Conservation (phyloP, 2,888 invertebrate genomes). For the Myathropa florea region DNA sequence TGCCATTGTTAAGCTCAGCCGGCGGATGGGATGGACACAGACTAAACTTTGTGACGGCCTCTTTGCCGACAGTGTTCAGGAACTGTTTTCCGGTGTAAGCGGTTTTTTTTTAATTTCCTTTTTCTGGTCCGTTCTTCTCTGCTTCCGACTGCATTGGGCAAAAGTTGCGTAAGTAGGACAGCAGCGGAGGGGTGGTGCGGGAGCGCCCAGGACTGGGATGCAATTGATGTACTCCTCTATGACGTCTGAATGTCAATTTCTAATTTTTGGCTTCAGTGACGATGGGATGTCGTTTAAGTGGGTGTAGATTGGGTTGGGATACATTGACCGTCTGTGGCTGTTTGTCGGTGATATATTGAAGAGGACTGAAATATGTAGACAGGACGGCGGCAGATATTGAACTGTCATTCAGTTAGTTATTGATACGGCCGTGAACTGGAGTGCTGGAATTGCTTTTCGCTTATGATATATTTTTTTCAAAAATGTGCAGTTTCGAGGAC, state of each 20-base stretch:
- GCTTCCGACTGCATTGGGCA: conserved; percentile 7
- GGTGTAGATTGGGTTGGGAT: conserved; percentile 16
- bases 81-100: conserved; percentile 36
- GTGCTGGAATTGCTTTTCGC: not conserved
- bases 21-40: conserved; percentile 40
- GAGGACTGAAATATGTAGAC: conserved; percentile 19
- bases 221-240: conserved; percentile 52
- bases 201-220: conserved; percentile 30
- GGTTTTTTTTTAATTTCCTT: conserved; percentile 1
- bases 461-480: not conserved
- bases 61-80: conserved; percentile 45
- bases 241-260: conserved; percentile 67
- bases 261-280: conserved; percentile 63
- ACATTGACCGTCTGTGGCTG: not conserved
- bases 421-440: conserved; percentile 1
- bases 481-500: too few relatives aligned
- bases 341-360: conserved; percentile 9
- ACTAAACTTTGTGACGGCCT: conserved; percentile 57
- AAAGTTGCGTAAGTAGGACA: conserved; percentile 10
- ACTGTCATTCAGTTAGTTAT: conserved; percentile 26
- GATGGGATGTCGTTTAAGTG: conserved; percentile 51
- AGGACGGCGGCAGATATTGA: conserved; percentile 11
- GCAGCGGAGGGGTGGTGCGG: not conserved
- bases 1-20: conserved; percentile 49
- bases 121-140: not conserved